These are phyloP conservation scores for Zaprionus vittiger DNA, from an alignment of 1,140 invertebrate species.

Conservation along the genomic window DNA sequence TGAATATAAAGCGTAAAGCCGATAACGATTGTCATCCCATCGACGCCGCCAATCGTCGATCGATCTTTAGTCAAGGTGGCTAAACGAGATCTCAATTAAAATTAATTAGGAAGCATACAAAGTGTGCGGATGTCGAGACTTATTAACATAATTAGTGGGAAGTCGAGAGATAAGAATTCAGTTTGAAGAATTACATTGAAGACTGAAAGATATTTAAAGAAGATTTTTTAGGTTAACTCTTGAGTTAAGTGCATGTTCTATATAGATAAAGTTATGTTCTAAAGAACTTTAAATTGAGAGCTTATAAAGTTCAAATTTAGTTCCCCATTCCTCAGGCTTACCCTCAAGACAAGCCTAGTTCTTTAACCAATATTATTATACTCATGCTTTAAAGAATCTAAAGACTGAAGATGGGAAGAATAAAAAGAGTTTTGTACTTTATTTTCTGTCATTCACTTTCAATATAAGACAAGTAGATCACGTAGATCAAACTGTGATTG, in stretches of 20 bases:
- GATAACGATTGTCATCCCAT: conserved; percentile 26
- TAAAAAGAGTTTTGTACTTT: too few species aligned
- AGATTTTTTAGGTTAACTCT: background rate
- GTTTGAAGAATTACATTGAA: background rate
- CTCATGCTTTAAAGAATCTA: too few species aligned
- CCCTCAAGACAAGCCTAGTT: too few species aligned
- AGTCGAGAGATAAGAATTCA: background rate
- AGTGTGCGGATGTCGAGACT: background rate
- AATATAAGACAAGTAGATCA: too few species aligned
- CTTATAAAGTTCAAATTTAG: too few species aligned
- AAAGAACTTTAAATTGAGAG: too few species aligned
- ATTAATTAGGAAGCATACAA: conserved; percentile 13
- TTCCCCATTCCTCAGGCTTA: too few species aligned
- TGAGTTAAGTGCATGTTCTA: background rate
- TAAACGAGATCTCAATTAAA: conserved; percentile 14
- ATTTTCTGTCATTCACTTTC: too few species aligned
- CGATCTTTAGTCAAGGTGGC: conserved; percentile 31
- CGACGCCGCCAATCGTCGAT: background rate
- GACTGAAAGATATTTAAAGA: background rate
- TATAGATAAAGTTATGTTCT: background rate
- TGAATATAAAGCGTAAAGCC: conserved; percentile 32
- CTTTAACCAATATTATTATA: too few species aligned
- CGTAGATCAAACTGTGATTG: too few species aligned
- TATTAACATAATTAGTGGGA: background rate
- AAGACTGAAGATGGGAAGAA: too few species aligned